Base-by-base conservation (phyloP, 2,797 vertebrate species). In the Syngnathus acus region DNA sequence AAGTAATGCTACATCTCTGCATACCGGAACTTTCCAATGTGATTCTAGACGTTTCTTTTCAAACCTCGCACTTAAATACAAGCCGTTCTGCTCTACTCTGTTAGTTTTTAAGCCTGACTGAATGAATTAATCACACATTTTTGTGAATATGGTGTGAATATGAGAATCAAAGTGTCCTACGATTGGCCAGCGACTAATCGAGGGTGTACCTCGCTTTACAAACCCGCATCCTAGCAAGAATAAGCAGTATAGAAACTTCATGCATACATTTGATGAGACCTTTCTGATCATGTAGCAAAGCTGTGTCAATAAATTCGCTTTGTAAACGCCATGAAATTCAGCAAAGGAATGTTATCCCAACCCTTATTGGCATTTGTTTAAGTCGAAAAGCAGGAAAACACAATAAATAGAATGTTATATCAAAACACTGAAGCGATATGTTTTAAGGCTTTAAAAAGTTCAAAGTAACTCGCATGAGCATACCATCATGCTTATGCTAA, bases 1-100 rank as follows among this genome's bases (percentile, higher is more conserved):
- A 63, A 57, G 9, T 32, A 43, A 9, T 21, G 45, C 47, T 76
- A 72, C 72, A 76, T 70, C 59, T 72, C 43, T 67, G 23, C 39
- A 61, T 61, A 39, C 37, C 39, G 21, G 21, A 16, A 40, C 21
- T 23, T 11, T 61, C 42, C 60, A n/a, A 26, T 42, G n/a, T 59
- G 63, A 23, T 7, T 21, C 53, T 68, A 14, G 23, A 62, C 5
- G 19, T 57, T 57, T 57, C 8, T 17, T 23, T 23, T 4, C 21
- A 37, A 38, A 1, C 26, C 2, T 26, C 23, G 0, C 10, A 13
- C 55, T 6, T 14, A 16, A 37, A 19, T 59, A 38, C 9, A 59
- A 38, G 16, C 37, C 17, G 16, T 10, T 21, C 3, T 23, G 51
- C 23, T 53, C 51, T 7, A 9, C 38, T 59, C 3, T 5, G 1